Evolutionary conservation across 2,113 vertebrate genomes (phyloP).

Genomic region (Python bivittatus): DNA sequence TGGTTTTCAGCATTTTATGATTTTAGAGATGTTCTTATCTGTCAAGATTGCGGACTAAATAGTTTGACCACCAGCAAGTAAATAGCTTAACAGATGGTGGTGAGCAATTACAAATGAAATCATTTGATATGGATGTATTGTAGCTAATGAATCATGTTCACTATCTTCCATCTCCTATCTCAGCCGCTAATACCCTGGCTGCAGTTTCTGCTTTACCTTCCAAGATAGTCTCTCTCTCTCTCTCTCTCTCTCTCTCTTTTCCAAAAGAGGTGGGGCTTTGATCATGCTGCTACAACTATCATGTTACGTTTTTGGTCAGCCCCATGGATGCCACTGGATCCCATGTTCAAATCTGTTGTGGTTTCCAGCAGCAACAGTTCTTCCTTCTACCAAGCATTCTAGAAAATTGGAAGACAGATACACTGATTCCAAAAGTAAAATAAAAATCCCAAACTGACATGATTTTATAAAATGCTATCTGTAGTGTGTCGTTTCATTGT

Average conservation of each 20-base stretch:
- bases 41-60: neutral
- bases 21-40: neutral
- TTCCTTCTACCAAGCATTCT: neutral
- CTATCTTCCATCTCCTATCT: neutral
- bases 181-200: neutral
- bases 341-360: neutral
- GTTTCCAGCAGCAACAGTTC: neutral
- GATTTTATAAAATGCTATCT: conserved; percentile 42
- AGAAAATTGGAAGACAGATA: neutral
- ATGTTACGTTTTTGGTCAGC: neutral
- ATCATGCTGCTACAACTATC: neutral
- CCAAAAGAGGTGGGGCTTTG: neutral
- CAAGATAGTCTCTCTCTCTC: neutral
- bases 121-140: neutral
- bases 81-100: neutral
- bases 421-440: neutral
- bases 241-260: no score
- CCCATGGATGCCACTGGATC: neutral
- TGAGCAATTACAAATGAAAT: neutral
- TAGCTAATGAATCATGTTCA: neutral
- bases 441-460: neutral
- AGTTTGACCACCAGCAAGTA: neutral
- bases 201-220: neutral
- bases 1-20: neutral
- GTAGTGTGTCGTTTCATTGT: conserved; percentile 44